These are phyloP conservation scores for Epinephelus awoara DNA, from an alignment of 2,797 vertebrate genomes.

Conservation along the genomic window DNA sequence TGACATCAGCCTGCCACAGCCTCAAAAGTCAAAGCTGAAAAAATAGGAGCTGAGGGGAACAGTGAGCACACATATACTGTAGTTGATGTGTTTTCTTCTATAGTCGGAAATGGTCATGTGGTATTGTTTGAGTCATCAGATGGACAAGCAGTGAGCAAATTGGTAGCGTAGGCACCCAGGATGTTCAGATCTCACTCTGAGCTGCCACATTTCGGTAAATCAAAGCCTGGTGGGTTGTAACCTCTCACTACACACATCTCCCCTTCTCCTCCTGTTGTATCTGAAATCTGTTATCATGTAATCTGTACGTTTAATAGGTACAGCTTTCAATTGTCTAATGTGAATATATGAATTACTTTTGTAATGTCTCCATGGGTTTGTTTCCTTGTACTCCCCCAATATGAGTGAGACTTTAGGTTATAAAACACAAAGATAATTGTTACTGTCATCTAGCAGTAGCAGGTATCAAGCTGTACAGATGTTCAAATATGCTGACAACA, in stretches of 20 bases:
- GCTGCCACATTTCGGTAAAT: slow-evolving; percentile 29
- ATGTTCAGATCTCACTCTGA: slow-evolving; percentile 31
- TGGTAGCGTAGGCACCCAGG: slow-evolving; percentile 19
- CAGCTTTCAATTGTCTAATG: no score
- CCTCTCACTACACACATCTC: slow-evolving; percentile 11
- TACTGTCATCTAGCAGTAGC: not conserved
- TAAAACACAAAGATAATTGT: slow-evolving; percentile 11
- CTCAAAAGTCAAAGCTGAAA: slow-evolving; percentile 35
- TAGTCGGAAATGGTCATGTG: slow-evolving; percentile 30
- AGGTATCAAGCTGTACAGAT: not conserved
- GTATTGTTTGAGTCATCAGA: slow-evolving; percentile 46
- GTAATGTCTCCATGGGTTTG: not conserved
- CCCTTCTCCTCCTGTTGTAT: not conserved
- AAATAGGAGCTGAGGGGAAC: slow-evolving; percentile 6
- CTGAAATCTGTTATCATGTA: slow-evolving; percentile 10
- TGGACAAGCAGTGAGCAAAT: slow-evolving; percentile 20
- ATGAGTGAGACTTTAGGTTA: not conserved
- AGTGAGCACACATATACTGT: slow-evolving; percentile 13
- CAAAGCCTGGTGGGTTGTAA: slow-evolving; percentile 18
- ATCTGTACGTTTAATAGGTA: not conserved
- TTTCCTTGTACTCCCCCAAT: not conserved
- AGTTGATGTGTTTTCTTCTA: slow-evolving; percentile 26
- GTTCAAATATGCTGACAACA: not conserved
- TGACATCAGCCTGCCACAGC: slow-evolving; percentile 45
- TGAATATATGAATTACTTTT: slow-evolving; percentile 13